Evolutionary conservation across 2,113 vertebrate genomes (phyloP).

Genomic region (Felis chaus): DNA sequence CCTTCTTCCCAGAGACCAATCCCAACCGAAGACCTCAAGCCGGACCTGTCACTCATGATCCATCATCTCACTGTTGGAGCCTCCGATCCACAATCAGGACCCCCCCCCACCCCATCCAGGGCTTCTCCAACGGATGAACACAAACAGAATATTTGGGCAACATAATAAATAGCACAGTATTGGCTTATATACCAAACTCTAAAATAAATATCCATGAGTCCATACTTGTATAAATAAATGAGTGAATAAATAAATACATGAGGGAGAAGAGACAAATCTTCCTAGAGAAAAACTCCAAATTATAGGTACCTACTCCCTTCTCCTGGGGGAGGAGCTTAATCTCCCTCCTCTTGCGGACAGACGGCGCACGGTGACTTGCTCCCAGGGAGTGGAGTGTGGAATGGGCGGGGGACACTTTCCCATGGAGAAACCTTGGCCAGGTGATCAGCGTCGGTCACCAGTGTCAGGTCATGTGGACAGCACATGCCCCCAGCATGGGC

Average conservation of each 20-base stretch:
- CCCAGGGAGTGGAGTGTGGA: neutral
- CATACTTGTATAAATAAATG: neutral
- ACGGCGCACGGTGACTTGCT: rapidly evolving
- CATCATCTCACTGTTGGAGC: no score
- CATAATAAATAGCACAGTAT: neutral
- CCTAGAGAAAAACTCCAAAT: neutral
- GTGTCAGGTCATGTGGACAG: neutral
- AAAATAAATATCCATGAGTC: neutral
- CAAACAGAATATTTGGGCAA: neutral
- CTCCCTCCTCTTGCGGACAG: neutral
- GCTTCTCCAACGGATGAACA: neutral
- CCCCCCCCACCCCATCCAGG: neutral
- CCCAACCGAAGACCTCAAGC: neutral
- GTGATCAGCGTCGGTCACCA: neutral
- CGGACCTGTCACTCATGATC: neutral
- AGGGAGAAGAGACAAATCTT: neutral
- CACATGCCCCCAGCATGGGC: neutral
- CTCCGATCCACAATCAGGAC: neutral
- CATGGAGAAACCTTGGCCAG: neutral
- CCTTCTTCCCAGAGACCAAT: neutral
- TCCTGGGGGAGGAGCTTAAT: neutral
- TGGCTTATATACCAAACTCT: neutral
- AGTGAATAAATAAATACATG: neutral
- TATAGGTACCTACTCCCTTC: neutral
- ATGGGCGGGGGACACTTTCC: neutral